Conservation (phyloP, 2,888 invertebrate genomes). For the Drosophila leonis region DNA sequence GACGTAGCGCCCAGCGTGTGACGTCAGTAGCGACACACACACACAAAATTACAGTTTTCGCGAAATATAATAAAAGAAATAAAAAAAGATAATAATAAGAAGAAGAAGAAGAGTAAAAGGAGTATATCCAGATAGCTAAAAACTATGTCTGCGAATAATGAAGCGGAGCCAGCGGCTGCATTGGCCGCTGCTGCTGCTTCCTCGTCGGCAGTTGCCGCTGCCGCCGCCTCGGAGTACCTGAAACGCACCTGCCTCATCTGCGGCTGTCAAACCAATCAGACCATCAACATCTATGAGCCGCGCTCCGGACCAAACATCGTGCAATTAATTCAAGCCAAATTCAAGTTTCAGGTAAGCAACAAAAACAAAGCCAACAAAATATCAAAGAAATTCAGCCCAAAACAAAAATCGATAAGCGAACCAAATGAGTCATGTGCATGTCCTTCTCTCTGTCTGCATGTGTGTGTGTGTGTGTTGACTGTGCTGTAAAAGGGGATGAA, state of each 20-base stretch:
- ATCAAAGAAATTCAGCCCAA: constrained; percentile 10
- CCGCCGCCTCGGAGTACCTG: constrained; percentile 72
- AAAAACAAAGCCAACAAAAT: constrained; percentile 6
- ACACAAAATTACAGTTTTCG: constrained; percentile 5
- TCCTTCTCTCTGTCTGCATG: constrained; percentile 50
- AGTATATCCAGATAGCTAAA: neutral
- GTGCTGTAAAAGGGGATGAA: constrained; percentile 67
- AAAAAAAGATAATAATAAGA: neutral
- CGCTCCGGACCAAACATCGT: constrained; percentile 85
- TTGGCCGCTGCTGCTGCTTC: constrained; percentile 38
- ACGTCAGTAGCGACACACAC: constrained; percentile 35
- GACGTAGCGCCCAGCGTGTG: constrained; percentile 29
- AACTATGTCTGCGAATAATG: constrained; percentile 69
- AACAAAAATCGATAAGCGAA: constrained; percentile 72
- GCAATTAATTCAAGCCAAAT: constrained; percentile 85
- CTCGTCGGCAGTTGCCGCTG: constrained; percentile 38
- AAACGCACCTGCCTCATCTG: constrained; percentile 85
- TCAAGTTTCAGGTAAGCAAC: constrained; percentile 85
- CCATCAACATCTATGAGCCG: constrained; percentile 85
- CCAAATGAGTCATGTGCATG: constrained; percentile 75
- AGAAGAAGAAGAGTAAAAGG: neutral
- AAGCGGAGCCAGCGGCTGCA: constrained; percentile 67
- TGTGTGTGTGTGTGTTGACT: constrained; percentile 24
- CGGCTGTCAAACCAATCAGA: constrained; percentile 85
- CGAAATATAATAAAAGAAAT: neutral